Evolutionary conservation across 1,140 invertebrate species (phyloP).

Genomic region (Acromyrmex echinatior): DNA sequence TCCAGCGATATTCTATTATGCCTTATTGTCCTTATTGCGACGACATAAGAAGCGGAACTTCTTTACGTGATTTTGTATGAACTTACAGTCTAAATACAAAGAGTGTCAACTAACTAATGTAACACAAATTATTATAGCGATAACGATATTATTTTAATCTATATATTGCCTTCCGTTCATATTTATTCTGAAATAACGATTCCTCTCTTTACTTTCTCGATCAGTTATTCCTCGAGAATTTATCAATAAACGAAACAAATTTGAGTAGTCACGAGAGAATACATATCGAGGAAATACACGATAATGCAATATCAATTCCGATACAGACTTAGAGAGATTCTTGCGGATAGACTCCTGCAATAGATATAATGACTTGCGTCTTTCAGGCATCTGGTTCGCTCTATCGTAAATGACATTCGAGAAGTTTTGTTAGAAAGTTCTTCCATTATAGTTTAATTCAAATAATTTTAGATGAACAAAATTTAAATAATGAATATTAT

Average conservation of each 20-base stretch:
- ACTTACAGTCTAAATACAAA: neutral
- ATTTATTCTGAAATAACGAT: constrained; percentile 61
- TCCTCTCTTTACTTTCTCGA: neutral
- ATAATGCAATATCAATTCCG: constrained; percentile 31
- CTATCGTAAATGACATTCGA: neutral
- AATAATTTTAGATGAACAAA: neutral
- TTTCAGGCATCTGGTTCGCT: neutral
- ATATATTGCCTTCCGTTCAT: constrained; percentile 41
- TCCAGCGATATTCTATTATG: constrained; percentile 14
- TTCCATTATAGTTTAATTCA: neutral
- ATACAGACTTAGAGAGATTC: constrained; percentile 8
- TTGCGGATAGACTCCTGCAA: neutral
- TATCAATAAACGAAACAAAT: constrained; percentile 26
- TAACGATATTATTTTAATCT: constrained; percentile 54
- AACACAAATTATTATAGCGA: constrained; percentile 44
- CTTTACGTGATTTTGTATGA: neutral
- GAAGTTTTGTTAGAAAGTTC: neutral
- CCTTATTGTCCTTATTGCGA: constrained; percentile 35
- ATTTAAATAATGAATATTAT: constrained; percentile 10
- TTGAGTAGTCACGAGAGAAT: neutral
- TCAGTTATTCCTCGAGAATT: neutral
- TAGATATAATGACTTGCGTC: neutral
- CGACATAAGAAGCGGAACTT: constrained; percentile 32
- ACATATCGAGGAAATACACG: neutral
- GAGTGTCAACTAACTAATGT: constrained; percentile 18